phyloP scores from a whole-genome alignment of 2,888 invertebrate genomes.

The Macrophya alboannulata region DNA sequence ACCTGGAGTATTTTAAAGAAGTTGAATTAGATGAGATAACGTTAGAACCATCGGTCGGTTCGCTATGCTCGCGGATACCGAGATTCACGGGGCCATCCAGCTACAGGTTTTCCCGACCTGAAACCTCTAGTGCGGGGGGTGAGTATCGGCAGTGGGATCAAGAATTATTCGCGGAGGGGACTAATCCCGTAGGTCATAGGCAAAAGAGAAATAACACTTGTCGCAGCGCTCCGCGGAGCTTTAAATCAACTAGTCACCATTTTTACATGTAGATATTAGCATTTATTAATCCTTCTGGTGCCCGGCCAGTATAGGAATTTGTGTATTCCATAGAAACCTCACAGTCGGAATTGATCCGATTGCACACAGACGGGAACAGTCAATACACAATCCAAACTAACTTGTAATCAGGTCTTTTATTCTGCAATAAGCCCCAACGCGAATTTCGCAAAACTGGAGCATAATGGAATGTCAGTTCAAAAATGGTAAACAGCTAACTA shows the following conservation, averaged over 20 bases:
- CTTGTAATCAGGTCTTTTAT: neutral
- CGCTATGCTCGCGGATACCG: slow-evolving; percentile 26
- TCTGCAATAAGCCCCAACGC: neutral
- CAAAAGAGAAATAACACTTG: neutral
- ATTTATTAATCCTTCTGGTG: neutral
- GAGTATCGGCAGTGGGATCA: slow-evolving; percentile 4
- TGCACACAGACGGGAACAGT: neutral
- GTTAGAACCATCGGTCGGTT: neutral
- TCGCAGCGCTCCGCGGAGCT: neutral
- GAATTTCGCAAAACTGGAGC: neutral
- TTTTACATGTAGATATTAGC: slow-evolving; percentile 27
- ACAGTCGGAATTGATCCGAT: neutral
- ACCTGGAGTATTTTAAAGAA: slow-evolving; percentile 35
- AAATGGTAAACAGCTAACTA: too few species aligned
- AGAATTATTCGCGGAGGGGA: neutral
- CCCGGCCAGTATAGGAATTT: neutral
- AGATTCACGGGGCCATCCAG: neutral
- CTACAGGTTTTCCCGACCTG: neutral
- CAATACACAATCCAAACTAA: neutral
- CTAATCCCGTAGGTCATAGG: neutral
- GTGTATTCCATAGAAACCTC: neutral
- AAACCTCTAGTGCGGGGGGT: neutral
- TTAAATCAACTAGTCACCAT: slow-evolving; percentile 10
- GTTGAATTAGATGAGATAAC: neutral
- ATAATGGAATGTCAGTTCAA: neutral